Conservation (phyloP, 2,113 vertebrate genomes). For the Galeopterus variegatus region DNA sequence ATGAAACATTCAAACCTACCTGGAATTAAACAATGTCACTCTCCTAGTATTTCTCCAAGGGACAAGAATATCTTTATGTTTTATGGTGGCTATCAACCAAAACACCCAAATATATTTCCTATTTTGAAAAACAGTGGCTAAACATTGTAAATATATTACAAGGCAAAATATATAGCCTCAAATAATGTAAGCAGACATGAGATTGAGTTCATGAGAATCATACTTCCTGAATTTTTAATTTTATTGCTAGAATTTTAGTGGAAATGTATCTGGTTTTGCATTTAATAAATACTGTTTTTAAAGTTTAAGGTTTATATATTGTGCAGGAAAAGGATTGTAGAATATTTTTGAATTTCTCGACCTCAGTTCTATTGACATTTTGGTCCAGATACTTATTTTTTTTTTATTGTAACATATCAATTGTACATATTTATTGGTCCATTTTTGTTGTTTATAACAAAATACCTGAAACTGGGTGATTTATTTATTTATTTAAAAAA, state of each 20-base stretch:
- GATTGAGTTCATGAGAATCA: not conserved
- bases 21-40: constrained; percentile 11
- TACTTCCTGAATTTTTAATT: not conserved
- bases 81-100: not conserved
- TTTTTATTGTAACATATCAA: no score
- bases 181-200: not conserved
- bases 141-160: not conserved
- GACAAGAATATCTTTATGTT: constrained; percentile 15
- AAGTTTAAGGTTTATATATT: not conserved
- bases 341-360: not conserved
- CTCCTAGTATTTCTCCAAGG: not conserved
- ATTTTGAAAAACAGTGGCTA: not conserved
- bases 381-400: not conserved
- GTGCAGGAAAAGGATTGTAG: not conserved
- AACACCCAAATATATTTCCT: not conserved
- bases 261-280: constrained; percentile 23
- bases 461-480: no score
- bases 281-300: not conserved
- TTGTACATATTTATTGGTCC: no score
- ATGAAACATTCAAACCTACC: not conserved
- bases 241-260: not conserved
- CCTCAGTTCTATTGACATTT: not conserved
- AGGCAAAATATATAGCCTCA: not conserved
- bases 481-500: no score
- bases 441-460: no score